These are phyloP conservation scores for Mastigias papua DNA, from an alignment of 30 jellyfish, hydroid and myxozoan species.

Conservation along the genomic window DNA sequence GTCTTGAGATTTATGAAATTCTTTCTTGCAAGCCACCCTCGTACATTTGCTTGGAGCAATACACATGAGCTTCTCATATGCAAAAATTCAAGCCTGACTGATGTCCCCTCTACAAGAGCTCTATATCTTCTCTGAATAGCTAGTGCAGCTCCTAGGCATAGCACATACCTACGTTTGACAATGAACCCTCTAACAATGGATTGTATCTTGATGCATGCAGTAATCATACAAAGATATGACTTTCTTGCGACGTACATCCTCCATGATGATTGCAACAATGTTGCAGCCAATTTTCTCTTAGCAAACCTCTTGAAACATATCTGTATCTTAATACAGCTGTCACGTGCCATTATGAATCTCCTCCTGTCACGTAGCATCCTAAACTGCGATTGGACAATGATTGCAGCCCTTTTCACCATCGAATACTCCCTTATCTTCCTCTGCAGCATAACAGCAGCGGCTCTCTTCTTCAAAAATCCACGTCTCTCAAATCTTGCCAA, in stretches of 20 bases:
- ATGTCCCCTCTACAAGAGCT: slow-evolving; percentile 55
- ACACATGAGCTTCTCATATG: slow-evolving; percentile 48
- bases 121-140: slow-evolving; percentile 69
- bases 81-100: slow-evolving; percentile 26
- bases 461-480: slow-evolving; percentile 2
- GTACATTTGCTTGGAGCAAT: slow-evolving; percentile 63
- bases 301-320: slow-evolving; percentile 17
- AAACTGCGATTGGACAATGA: slow-evolving; percentile 45
- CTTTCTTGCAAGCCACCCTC: slow-evolving; percentile 59
- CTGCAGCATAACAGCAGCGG: slow-evolving; percentile 41
- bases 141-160: slow-evolving; percentile 59
- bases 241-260: slow-evolving; percentile 64
- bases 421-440: slow-evolving; percentile 17
- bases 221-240: slow-evolving; percentile 6
- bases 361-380: slow-evolving; percentile 34
- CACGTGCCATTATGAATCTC: slow-evolving; percentile 16
- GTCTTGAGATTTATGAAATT: slow-evolving; percentile 15
- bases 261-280: slow-evolving; percentile 48
- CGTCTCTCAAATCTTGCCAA: slow-evolving; percentile 10
- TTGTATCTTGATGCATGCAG: slow-evolving; percentile 63
- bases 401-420: slow-evolving; percentile 29
- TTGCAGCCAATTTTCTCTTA: slow-evolving; percentile 42
- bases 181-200: slow-evolving; percentile 47
- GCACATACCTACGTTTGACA: slow-evolving; percentile 33
- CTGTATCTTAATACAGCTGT: slow-evolving; percentile 44